Conservation (phyloP, 2,888 invertebrate genomes). For the Pseudoips prasinana region DNA sequence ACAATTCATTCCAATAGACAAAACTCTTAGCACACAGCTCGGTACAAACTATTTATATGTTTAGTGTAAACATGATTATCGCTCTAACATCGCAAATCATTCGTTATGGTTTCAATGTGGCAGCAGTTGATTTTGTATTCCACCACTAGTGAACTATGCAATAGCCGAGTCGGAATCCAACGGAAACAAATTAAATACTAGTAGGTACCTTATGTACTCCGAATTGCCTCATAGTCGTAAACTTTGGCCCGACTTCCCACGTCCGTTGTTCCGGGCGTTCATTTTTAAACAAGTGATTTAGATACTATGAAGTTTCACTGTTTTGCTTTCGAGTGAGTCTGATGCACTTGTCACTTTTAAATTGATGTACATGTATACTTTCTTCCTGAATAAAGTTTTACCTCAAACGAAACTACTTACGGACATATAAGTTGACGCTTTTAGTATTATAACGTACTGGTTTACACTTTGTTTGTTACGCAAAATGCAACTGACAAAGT, state of each 20-base stretch:
- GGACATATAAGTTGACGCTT: no score
- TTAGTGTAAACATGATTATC: slow-evolving; percentile 23
- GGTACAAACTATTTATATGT: slow-evolving; percentile 8
- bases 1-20: background rate
- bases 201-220: slow-evolving; percentile 33
- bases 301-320: slow-evolving; percentile 48
- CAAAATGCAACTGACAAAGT: slow-evolving; percentile 14
- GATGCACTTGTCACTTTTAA: slow-evolving; percentile 31
- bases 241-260: slow-evolving; percentile 54
- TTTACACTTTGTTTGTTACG: background rate
- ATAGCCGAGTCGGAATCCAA: slow-evolving; percentile 52
- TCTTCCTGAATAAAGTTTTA: slow-evolving; percentile 16
- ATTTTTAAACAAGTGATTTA: slow-evolving; percentile 69
- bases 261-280: slow-evolving; percentile 53
- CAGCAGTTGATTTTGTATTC: slow-evolving; percentile 54
- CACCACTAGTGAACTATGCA: slow-evolving; percentile 59
- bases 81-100: slow-evolving; percentile 37
- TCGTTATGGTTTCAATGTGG: slow-evolving; percentile 43
- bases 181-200: slow-evolving; percentile 61
- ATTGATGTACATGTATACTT: slow-evolving; percentile 27
- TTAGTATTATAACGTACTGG: no score
- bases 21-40: background rate
- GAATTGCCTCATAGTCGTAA: slow-evolving; percentile 60
- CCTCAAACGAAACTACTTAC: background rate
- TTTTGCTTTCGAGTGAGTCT: slow-evolving; percentile 26